Conservation (phyloP, 2,888 invertebrate species). For the Zaprionus bogoriensis region DNA sequence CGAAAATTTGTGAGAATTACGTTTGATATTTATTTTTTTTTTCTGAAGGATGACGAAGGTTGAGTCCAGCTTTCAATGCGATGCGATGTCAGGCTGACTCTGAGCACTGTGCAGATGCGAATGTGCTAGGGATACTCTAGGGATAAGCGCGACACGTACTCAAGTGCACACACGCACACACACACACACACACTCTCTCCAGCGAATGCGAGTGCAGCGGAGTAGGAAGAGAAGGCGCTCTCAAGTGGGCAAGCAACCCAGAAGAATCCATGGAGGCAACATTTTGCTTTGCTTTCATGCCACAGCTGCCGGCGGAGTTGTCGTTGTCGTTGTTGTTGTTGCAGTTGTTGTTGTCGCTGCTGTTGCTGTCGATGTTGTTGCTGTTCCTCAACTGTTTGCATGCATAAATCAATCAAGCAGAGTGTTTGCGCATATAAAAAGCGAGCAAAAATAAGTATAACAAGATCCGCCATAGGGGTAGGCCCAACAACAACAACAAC, state of each 20-base stretch:
- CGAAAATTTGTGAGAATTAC: too few relatives aligned
- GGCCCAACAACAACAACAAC: slow-evolving; percentile 20
- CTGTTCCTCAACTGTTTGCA: slow-evolving; percentile 37
- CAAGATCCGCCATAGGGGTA: slow-evolving; percentile 31
- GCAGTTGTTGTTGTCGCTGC: not conserved
- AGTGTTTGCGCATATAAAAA: slow-evolving; percentile 60
- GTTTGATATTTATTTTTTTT: too few relatives aligned
- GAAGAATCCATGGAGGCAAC: slow-evolving; percentile 19
- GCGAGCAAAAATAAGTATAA: slow-evolving; percentile 26
- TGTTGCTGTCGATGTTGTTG: too few relatives aligned
- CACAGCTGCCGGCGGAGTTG: slow-evolving; percentile 15
- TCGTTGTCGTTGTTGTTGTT: not conserved
- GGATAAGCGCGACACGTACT: slow-evolving; percentile 12
- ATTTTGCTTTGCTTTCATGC: slow-evolving; percentile 18
- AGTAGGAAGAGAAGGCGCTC: not conserved
- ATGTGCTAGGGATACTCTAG: not conserved
- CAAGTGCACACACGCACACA: slow-evolving; percentile 1
- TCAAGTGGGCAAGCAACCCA: slow-evolving; percentile 6
- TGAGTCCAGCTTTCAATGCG: too few relatives aligned
- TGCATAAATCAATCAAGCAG: slow-evolving; percentile 73
- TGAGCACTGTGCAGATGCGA: not conserved
- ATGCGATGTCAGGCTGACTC: not conserved
- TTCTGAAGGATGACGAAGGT: too few relatives aligned
- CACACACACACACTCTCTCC: not conserved
- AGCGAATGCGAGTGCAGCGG: not conserved